Conservation (phyloP, 2,113 vertebrate species). For the Cryptoleucopteryx plumbea region DNA sequence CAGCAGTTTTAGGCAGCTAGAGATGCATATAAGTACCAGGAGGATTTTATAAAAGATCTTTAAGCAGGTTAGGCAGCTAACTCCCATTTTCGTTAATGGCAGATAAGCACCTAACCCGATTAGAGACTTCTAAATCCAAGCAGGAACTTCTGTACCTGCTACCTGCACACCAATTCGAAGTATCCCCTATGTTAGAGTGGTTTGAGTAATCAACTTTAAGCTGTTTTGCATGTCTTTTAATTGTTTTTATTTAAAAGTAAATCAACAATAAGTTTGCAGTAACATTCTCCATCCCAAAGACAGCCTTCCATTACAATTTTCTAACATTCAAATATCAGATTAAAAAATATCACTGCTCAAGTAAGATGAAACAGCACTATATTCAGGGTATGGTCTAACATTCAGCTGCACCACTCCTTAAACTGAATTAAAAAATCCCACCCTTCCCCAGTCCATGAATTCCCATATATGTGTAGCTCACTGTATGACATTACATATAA, state of each 20-base stretch:
- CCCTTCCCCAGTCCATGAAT: background rate
- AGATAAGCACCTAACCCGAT: conserved; percentile 14
- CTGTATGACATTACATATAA: background rate
- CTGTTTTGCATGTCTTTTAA: background rate
- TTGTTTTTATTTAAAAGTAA: background rate
- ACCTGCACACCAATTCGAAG: background rate
- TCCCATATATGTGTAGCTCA: background rate
- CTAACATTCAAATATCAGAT: background rate
- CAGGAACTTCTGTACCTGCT: background rate
- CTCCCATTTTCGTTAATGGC: background rate
- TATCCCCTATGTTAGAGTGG: background rate
- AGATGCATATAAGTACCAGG: background rate
- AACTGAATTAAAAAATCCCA: background rate
- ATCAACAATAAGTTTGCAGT: background rate
- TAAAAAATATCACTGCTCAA: background rate
- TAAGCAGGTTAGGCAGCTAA: conserved; percentile 6
- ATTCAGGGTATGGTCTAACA: background rate
- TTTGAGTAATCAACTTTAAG: background rate
- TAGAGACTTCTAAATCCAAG: background rate
- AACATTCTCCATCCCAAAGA: background rate
- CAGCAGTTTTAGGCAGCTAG: background rate
- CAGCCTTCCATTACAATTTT: background rate
- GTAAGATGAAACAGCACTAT: background rate
- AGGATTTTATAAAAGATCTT: conserved; percentile 12
- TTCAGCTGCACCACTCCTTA: background rate